Percentiles rank a stretch among this genome's conserved stretches.
phyloP scores from a whole-genome alignment of 2,113 vertebrate species.

The Platanista minor region DNA sequence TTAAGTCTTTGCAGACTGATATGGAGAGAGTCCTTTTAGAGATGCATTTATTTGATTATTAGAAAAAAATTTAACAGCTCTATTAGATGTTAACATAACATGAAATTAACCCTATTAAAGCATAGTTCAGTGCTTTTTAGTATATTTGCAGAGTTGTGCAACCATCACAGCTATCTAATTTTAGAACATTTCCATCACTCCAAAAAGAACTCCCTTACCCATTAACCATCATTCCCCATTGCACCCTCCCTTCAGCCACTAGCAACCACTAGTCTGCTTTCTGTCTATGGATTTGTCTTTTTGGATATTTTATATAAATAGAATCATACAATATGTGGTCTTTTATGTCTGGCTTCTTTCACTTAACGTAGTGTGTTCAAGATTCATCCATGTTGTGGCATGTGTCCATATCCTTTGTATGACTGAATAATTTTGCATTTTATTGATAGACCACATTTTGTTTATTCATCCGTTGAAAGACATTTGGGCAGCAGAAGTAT shows the following conservation, averaged over 20 bases:
- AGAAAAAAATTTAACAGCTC: not conserved
- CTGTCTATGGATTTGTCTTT: not conserved
- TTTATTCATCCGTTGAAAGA: not conserved
- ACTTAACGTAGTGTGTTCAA: not conserved
- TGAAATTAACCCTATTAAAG: not conserved
- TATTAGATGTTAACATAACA: not conserved
- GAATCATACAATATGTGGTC: not conserved
- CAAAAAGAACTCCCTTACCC: not conserved
- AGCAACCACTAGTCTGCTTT: not conserved
- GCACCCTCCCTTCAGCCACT: not conserved
- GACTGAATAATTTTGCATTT: not conserved
- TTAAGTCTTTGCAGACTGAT: not conserved
- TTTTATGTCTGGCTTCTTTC: slow-evolving; percentile 1
- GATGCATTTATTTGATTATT: not conserved
- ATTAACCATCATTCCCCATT: not conserved
- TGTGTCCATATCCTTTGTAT: not conserved
- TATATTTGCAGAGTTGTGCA: not conserved
- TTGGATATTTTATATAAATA: not conserved
- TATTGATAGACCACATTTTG: not conserved
- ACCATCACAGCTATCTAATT: not conserved
- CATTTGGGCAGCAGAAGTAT: not conserved
- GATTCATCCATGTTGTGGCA: not conserved
- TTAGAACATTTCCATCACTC: not conserved
- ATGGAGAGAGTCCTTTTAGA: not conserved
- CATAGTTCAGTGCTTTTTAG: not conserved